Base-by-base conservation (phyloP, 2,888 invertebrate species). In the Caenorhabditis japonica region DNA sequence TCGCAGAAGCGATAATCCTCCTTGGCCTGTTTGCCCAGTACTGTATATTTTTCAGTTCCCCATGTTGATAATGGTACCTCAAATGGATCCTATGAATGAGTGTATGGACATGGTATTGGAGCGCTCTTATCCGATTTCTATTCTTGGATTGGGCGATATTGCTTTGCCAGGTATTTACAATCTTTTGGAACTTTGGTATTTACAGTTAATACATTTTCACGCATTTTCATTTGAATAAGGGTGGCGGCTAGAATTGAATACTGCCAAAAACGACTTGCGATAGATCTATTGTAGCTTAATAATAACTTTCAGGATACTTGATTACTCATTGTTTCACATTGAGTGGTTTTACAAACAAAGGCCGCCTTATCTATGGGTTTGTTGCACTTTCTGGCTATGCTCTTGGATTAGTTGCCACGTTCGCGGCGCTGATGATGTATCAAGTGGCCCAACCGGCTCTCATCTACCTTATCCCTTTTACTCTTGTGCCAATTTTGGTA, bases 111-210 rank as follows among this genome's bases (percentile, higher is more conserved):
- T 83, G 69, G 70, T 62, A 19, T 75, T 85, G 4, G 86, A 86
- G 27, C 38, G 59, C 36, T 77, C 81, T 21, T 84, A 70, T 55
- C 81, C 76, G 41, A 81, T 79, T 64, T 75, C 83, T 15, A 85
- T 91, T 23, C 88, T 91, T 1, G 91, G 91, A 7, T 90, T 90
- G 79, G 91, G 91, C 7, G 91, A 91, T 81, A 89, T 91, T 34
- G 88, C 91, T 34, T 87, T 91, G 19, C 91, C 91, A 47, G 91
- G 89, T 88, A 49, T 17, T 7, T n/a, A n/a, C n/a, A n/a, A n/a
- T n/a, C n/a, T n/a, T n/a, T n/a, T n/a, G n/a, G n/a, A n/a, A n/a
- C n/a, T n/a, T n/a, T n/a, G n/a, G n/a, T n/a, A n/a, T n/a, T n/a
- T n/a, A n/a, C n/a, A n/a, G n/a, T n/a, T n/a, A n/a, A n/a, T n/a